These are phyloP conservation scores for Drosophila watanabei DNA, from an alignment of 1,140 invertebrate genomes.

Conservation along the genomic window DNA sequence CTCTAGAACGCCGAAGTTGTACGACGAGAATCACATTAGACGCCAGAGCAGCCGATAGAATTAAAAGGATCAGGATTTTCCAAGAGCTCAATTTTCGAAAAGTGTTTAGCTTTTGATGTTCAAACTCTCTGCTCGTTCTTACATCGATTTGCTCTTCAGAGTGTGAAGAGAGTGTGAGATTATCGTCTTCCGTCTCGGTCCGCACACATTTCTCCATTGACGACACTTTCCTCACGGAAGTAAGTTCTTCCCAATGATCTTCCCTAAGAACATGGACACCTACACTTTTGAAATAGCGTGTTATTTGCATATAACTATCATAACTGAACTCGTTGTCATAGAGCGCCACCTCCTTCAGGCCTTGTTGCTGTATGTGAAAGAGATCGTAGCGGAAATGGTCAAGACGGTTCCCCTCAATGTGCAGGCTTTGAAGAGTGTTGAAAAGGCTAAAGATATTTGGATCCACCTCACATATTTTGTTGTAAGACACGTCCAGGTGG, in stretches of 20 bases:
- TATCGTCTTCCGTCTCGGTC: background rate
- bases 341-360: background rate
- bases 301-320: background rate
- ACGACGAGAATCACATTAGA: background rate
- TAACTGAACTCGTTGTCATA: background rate
- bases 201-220: background rate
- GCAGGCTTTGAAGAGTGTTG: background rate
- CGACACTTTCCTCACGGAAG: background rate
- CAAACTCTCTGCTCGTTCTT: background rate
- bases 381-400: background rate
- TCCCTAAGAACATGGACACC: background rate
- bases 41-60: background rate
- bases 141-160: background rate
- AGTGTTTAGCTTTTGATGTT: no score
- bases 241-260: background rate
- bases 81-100: background rate
- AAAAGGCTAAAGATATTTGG: background rate
- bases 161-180: background rate
- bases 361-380: background rate
- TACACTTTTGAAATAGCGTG: background rate
- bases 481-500: background rate
- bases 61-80: background rate
- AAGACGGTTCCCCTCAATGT: background rate
- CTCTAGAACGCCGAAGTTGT: background rate
- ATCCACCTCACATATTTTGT: slow-evolving; percentile 2